Evolutionary conservation across 1,140 invertebrate genomes (phyloP).

Genomic region (Mycetomoellerius zeteki): DNA sequence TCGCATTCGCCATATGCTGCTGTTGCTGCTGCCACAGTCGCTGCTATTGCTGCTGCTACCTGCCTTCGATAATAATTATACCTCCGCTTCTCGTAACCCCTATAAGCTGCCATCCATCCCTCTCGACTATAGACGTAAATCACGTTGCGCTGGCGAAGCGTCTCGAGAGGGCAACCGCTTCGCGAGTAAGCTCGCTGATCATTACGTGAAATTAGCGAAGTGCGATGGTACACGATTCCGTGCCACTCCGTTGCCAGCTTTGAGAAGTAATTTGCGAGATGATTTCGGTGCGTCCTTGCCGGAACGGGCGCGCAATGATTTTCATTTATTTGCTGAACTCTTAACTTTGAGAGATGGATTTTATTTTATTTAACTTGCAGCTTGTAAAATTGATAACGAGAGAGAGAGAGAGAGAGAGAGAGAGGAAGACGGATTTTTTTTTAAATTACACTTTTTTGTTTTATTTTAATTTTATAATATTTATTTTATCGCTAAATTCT

Average conservation of each 20-base stretch:
- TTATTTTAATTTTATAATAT: not conserved
- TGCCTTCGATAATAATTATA: conserved; percentile 77
- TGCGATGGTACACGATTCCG: conserved; percentile 62
- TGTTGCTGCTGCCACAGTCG: not conserved
- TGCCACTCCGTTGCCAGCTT: conserved; percentile 20
- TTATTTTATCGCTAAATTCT: not conserved
- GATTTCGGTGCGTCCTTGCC: not conserved
- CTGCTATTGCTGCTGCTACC: conserved; percentile 44
- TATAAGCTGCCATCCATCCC: conserved; percentile 36
- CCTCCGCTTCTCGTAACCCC: conserved; percentile 46
- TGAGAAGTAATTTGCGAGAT: conserved; percentile 48
- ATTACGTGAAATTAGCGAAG: conserved; percentile 71
- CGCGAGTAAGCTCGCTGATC: conserved; percentile 51
- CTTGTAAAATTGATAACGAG: not conserved
- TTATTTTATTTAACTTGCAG: not conserved
- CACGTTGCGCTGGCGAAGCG: conserved; percentile 45
- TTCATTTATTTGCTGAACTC: not conserved
- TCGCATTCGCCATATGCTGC: conserved; percentile 72
- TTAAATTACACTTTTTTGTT: not conserved
- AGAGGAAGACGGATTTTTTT: too few species aligned
- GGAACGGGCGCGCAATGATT: conserved; percentile 3
- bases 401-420: too few species aligned
- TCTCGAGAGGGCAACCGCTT: conserved; percentile 42
- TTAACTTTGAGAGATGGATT: conserved; percentile 4
- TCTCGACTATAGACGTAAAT: conserved; percentile 57